phyloP scores from a whole-genome alignment of 2,113 vertebrate species.

The Oncorhynchus clarkii region DNA sequence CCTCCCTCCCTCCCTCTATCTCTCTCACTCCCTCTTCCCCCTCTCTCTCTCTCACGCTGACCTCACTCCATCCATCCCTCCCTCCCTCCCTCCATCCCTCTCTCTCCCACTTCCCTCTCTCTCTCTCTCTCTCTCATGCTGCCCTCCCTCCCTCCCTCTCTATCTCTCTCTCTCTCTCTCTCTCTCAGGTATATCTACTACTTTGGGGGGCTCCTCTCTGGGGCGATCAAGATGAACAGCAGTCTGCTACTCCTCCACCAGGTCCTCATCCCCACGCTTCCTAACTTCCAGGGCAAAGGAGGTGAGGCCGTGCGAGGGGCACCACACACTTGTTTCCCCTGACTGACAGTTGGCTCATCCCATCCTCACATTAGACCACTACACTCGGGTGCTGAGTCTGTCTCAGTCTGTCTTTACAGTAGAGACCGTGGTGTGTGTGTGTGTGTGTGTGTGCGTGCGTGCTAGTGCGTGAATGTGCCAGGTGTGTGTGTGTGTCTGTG shows the following conservation, averaged over 20 bases:
- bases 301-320: conserved; percentile 62
- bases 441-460: neutral
- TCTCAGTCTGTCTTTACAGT: too few species aligned
- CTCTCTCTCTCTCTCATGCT: neutral
- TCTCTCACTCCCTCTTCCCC: neutral
- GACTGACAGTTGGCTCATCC: too few species aligned
- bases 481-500: conserved; percentile 6
- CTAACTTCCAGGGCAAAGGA: conserved; percentile 81
- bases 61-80: neutral
- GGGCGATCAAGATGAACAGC: conserved; percentile 91
- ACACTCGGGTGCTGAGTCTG: too few species aligned
- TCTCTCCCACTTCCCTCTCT: too few species aligned
- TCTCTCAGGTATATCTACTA: conserved; percentile 84
- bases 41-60: neutral
- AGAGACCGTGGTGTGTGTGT: neutral
- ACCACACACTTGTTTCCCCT: too few species aligned
- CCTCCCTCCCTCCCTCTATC: neutral
- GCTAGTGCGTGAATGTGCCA: neutral
- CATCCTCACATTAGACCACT: too few species aligned
- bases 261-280: conserved; percentile 82
- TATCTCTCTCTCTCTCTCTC: too few species aligned
- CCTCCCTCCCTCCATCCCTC: neutral
- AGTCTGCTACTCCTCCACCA: conserved; percentile 89
- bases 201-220: conserved; percentile 87
- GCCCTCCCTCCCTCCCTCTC: neutral